Base-by-base conservation (phyloP, 2,797 vertebrate genomes). In the Lepus oiostolus region DNA sequence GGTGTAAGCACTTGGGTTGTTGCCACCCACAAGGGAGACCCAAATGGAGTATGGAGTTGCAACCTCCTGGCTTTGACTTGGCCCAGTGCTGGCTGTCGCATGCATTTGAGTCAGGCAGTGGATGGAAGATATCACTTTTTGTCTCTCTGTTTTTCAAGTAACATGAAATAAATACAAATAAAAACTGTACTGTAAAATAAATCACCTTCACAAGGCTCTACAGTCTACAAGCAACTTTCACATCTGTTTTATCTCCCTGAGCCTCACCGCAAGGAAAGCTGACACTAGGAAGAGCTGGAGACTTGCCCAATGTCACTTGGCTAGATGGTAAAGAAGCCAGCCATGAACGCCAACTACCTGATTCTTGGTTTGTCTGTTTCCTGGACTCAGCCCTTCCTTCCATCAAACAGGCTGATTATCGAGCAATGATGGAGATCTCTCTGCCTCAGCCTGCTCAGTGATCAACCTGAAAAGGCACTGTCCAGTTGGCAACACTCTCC, bases 401-500 rank as follows among this genome's bases (percentile, higher is more conserved):
- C 67, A 79, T 30, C 85, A 87, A 70, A 82, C 24, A 65, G 38
- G 32, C 50, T 70, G 52, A 38, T 79, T 68, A 91, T n/a, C 77
- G 75, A 89, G 13, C 50, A 91, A 88, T 50, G 28, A 93, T 85
- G 26, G 1, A 82, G 58, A 88, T 92, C 65, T 88, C 93, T 75
- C 24, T 22, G 10, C 12, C 42, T 71, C 70, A 90, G 90, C 68
- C n/a, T 75, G 30, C 62, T 54, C n/a, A 26, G 7, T 26, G 65
- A 93, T 60, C 77, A 89, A 70, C 47, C 30, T 81, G 80, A 52
- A 91, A 91, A 87, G 10, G 12, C 7, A 32, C 72, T 68, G 47
- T 94, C 72, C 63, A 50, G 7, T 54, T 74, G 63, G 77, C 63
- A 91, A 75, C 22, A 30, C 16, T 21, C 19, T 70, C 81, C 58